Evolutionary conservation across 2,113 vertebrate genomes (phyloP).

Genomic region (Odocoileus virginianus): DNA sequence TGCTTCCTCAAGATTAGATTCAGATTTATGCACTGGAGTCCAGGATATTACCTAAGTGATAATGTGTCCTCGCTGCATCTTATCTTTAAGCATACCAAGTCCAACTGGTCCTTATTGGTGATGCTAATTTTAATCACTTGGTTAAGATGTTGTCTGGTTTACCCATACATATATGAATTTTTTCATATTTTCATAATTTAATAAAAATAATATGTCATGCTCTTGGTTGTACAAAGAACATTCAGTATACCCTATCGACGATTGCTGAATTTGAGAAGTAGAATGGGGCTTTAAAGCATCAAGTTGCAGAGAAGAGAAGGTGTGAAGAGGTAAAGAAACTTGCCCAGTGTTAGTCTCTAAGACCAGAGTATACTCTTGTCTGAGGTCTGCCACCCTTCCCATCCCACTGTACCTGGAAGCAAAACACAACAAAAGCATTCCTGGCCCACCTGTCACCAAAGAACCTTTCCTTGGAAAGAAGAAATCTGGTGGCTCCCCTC

Average conservation of each 20-base stretch:
- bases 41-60: neutral
- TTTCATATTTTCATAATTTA: neutral
- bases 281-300: neutral
- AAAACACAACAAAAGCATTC: neutral
- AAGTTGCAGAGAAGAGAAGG: neutral
- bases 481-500: neutral
- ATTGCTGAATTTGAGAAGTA: neutral
- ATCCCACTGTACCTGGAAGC: neutral
- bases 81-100: neutral
- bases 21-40: neutral
- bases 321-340: neutral
- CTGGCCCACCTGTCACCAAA: neutral
- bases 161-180: neutral
- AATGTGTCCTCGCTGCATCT: neutral
- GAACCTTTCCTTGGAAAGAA: neutral
- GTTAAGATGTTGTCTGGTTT: neutral
- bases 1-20: neutral
- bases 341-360: neutral
- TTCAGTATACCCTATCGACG: neutral
- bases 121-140: neutral
- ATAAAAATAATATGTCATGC: neutral
- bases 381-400: no score
- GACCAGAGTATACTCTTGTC: neutral
- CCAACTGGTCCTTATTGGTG: neutral
- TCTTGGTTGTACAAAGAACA: neutral